Evolutionary conservation across 2,797 vertebrate species (phyloP).

Genomic region (Orientallactaga sibirica): DNA sequence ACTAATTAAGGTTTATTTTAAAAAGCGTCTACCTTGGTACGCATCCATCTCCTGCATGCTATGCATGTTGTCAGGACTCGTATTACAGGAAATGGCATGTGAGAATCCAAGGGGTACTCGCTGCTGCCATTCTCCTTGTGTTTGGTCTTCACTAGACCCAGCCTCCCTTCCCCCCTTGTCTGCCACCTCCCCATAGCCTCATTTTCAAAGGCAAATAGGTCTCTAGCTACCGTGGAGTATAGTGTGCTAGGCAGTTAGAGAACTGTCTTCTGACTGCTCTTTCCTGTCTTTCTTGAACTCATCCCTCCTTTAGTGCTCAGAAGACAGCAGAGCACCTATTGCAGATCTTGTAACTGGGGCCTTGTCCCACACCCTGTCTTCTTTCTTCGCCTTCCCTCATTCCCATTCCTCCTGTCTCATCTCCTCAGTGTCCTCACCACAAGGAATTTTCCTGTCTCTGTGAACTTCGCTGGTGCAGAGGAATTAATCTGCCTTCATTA

Average conservation of each 20-base stretch:
- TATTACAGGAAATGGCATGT: slow-evolving; percentile 65
- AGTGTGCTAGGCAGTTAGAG: slow-evolving; percentile 39
- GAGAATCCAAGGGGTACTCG: slow-evolving; percentile 54
- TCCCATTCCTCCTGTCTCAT: neutral
- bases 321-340: slow-evolving; percentile 65
- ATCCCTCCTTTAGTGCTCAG: slow-evolving; percentile 16
- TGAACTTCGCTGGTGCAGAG: slow-evolving; percentile 75
- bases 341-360: slow-evolving; percentile 55
- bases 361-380: neutral
- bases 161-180: neutral
- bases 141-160: slow-evolving; percentile 69
- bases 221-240: slow-evolving; percentile 23
- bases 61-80: slow-evolving; percentile 78
- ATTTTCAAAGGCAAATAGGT: slow-evolving; percentile 42
- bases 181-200: slow-evolving; percentile 35
- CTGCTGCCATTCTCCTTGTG: slow-evolving; percentile 64
- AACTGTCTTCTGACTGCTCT: slow-evolving; percentile 44
- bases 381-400: neutral
- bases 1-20: slow-evolving; percentile 79
- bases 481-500: slow-evolving; percentile 56
- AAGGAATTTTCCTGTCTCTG: slow-evolving; percentile 75
- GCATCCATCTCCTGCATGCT: slow-evolving; percentile 79
- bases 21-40: slow-evolving; percentile 75
- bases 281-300: slow-evolving; percentile 43
- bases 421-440: slow-evolving; percentile 45